Percentiles rank a stretch among this genome's conserved stretches.
Conservation (phyloP, 1,140 invertebrate genomes). For the Drosophila arizonae region DNA sequence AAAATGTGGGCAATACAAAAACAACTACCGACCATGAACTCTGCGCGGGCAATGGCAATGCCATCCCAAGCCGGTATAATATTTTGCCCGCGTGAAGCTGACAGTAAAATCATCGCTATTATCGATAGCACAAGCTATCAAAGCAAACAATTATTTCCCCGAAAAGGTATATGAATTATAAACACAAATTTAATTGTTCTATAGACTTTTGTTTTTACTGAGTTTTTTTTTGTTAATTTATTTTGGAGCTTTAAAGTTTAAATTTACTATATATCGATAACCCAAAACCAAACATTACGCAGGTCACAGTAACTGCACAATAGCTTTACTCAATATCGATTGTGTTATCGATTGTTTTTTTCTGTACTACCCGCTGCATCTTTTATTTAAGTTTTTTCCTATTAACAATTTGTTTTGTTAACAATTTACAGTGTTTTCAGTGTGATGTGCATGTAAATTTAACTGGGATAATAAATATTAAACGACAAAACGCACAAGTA, state of each 20-base stretch:
- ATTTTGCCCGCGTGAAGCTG: constrained; percentile 23
- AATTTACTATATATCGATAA: not conserved
- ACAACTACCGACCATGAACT: constrained; percentile 21
- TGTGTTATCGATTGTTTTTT: constrained; percentile 30
- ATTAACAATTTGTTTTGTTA: constrained; percentile 26
- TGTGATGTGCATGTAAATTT: constrained; percentile 34
- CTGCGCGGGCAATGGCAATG: constrained; percentile 62
- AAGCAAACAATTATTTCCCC: not conserved
- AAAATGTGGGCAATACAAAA: constrained; percentile 20
- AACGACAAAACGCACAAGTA: constrained; percentile 1
- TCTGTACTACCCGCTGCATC: constrained; percentile 55
- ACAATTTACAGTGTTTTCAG: constrained; percentile 13
- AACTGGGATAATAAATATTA: not conserved
- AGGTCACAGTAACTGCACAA: not conserved
- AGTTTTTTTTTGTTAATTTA: too few species aligned
- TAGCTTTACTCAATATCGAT: not conserved
- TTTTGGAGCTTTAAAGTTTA: not conserved
- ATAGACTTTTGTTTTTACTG: too few species aligned
- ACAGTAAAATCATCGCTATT: constrained; percentile 5
- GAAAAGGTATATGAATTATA: not conserved
- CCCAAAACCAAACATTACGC: not conserved
- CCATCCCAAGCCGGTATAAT: constrained; percentile 50
- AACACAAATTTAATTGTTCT: not conserved
- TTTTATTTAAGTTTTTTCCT: constrained; percentile 62
- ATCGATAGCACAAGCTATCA: constrained; percentile 2